Evolutionary conservation across 2,113 vertebrate species (phyloP), one percentile per base, ranked within the genome.

Genomic region (Mastomys coucha): DNA sequence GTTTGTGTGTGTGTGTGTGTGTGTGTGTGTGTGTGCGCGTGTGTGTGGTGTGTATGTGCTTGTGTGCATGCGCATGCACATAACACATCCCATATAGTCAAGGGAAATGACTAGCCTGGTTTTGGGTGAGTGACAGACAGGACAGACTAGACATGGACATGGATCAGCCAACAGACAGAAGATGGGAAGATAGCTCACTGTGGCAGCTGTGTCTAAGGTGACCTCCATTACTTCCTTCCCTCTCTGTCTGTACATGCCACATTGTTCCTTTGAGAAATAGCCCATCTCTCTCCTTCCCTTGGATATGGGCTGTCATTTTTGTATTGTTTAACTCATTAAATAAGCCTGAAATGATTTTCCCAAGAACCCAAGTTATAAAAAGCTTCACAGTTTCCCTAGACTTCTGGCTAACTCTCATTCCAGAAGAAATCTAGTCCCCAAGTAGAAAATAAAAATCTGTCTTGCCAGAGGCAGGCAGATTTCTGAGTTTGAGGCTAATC

Each of bases 401-500:
- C 3, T 51, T 78, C 78, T 96, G 70, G 14, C 14, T 91, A 93
- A 42, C 7, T 63, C 14, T 49, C 76, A 76, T 16, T 88, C 60
- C 86, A 69, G 10, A 14, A 13, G 31, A 91, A 45, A 94, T 31
- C 11, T 60, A 89, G n/a, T 2, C 13, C 93, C 31, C 42, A 91
- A 31, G 26, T 45, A 95, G 89, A 67, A 96, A 78, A n/a, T 72
- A 36, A 70, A 65, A 87, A n/a, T 26, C 31, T n/a, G n/a, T n/a
- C n/a, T n/a, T n/a, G n/a, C n/a, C n/a, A n/a, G n/a, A n/a, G n/a
- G n/a, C n/a, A n/a, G n/a, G n/a, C n/a, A n/a, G n/a, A n/a, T n/a
- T n/a, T n/a, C n/a, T n/a, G n/a, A n/a, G n/a, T n/a, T n/a, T n/a
- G n/a, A n/a, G n/a, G n/a, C n/a, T n/a, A n/a, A n/a, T n/a, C n/a